phyloP scores from a whole-genome alignment of 2,888 invertebrate species.

The Agapostemon virescens region DNA sequence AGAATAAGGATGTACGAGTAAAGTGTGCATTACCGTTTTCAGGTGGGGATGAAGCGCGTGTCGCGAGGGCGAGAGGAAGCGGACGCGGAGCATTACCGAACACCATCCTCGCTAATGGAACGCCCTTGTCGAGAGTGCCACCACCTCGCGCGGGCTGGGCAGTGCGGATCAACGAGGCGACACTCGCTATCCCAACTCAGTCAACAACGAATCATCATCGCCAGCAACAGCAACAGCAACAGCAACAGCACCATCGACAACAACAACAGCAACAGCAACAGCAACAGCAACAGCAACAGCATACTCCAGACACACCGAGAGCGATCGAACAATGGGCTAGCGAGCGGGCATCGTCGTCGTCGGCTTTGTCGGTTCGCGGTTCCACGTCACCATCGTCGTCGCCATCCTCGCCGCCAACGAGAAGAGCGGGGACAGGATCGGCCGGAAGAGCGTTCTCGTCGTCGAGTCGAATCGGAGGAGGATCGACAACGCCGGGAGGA shows the following conservation, averaged over 20 bases:
- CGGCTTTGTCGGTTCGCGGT: constrained; percentile 65
- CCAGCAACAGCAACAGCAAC: constrained; percentile 41
- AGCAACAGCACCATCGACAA: constrained; percentile 13
- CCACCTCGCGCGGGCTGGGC: constrained; percentile 79
- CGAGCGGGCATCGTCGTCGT: constrained; percentile 62
- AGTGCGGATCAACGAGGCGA: constrained; percentile 74
- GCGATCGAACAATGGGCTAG: constrained; percentile 71
- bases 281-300: constrained; percentile 38
- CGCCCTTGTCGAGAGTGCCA: constrained; percentile 78
- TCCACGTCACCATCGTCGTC: constrained; percentile 60
- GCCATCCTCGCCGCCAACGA: constrained; percentile 55
- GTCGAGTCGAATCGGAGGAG: constrained; percentile 52
- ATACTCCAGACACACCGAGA: constrained; percentile 60
- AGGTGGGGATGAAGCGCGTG: constrained; percentile 81
- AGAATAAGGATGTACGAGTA: background rate
- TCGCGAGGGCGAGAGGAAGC: constrained; percentile 80
- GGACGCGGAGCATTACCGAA: constrained; percentile 78
- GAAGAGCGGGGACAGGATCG: constrained; percentile 44
- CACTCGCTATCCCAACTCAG: constrained; percentile 61
- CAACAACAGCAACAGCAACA: constrained; percentile 34
- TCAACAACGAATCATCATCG: constrained; percentile 50
- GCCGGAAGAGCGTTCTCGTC: constrained; percentile 49
- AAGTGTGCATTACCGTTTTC: constrained; percentile 54
- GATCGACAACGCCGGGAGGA: constrained; percentile 13
- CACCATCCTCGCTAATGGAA: constrained; percentile 79